A percentile compares a stretch with the other conserved stretches of the same genome.
phyloP scores from a whole-genome alignment of 2,888 invertebrate species.

The Biston betularia region DNA sequence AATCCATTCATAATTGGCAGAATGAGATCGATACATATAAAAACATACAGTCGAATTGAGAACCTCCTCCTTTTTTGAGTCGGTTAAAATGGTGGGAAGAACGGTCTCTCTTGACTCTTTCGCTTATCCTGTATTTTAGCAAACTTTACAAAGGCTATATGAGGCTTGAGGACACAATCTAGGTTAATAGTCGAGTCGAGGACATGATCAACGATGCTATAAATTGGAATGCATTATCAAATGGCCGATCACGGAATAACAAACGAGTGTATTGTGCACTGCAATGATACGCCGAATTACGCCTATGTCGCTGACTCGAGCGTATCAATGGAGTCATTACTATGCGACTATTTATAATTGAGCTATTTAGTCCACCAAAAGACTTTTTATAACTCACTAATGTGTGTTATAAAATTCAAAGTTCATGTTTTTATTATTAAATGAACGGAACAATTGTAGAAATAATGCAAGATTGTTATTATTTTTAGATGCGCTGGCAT shows the following conservation, averaged over 20 bases:
- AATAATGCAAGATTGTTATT: constrained; percentile 33
- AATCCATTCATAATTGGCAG: too few species aligned
- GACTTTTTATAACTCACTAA: constrained; percentile 11
- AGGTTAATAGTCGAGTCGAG: constrained; percentile 69
- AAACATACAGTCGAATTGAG: too few species aligned
- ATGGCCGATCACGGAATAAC: constrained; percentile 73
- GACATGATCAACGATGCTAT: constrained; percentile 73
- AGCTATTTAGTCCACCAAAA: constrained; percentile 40
- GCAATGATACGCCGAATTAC: constrained; percentile 57
- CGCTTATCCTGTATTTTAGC: background rate
- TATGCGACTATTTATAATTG: constrained; percentile 50
- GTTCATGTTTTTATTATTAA: background rate
- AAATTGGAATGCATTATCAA: constrained; percentile 79
- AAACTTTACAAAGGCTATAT: constrained; percentile 3
- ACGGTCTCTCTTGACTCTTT: too few species aligned
- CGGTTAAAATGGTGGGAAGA: too few species aligned
- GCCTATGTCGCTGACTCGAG: constrained; percentile 62
- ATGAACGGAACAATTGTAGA: constrained; percentile 19
- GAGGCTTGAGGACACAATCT: constrained; percentile 54
- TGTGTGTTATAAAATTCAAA: constrained; percentile 14
- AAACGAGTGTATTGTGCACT: constrained; percentile 66
- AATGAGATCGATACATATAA: too few species aligned
- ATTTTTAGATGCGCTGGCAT: constrained; percentile 65
- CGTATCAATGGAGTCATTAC: constrained; percentile 61
- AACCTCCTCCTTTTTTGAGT: too few species aligned